Base-by-base conservation (phyloP, 1,140 invertebrate genomes). In the Diorhabda carinulata region DNA sequence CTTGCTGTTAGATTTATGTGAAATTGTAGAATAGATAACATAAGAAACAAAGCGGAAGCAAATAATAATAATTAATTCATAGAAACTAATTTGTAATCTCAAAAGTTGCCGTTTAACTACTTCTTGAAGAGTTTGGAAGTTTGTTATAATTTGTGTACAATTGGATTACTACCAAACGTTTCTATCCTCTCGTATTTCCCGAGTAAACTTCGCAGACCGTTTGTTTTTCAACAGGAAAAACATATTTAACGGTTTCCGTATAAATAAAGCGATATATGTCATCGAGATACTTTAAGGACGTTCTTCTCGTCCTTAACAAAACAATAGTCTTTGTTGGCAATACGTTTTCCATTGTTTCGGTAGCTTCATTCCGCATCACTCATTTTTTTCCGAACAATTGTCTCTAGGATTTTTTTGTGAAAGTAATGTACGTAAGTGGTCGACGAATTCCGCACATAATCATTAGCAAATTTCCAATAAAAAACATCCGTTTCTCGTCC, bases 391-490 rank as follows among this genome's bases (percentile, higher is more conserved):
- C 3, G 47, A 52, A 52, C 47, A 52, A 52, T 52, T 43, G 52
- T 62, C 8, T 6, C 43, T 66, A 45, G 45, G 44, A 43, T 62
- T 44, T 41, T 62, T 44, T 62, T 44, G 61, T 43, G 6, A 41
- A 44, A 43, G n/a, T 43, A n/a, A n/a, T n/a, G n/a, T 43, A 62
- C 8, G 41, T 10, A 62, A 62, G 61, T 44, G 43, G 41, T 43
- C 61, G 41, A 62, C 61, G 44, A 62, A 62, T 41, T 52, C 63
- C 44, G 41, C 63, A 52, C 47, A 64, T 52, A 57, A 64, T 64
- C 63, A 64, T 64, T 64, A 52, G 63, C 42, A 43, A 62, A 64
- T 56, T 52, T 41, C 9, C 63, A 64, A 64, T 64, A 62, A 64
- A 64, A 64, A 64, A 64, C 63, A 64, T 64, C 44, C 52, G 63